Evolutionary conservation across 2,113 vertebrate species (phyloP), one percentile per base, ranked within the genome.

Genomic region (Brachyhypopomus gauderio): DNA sequence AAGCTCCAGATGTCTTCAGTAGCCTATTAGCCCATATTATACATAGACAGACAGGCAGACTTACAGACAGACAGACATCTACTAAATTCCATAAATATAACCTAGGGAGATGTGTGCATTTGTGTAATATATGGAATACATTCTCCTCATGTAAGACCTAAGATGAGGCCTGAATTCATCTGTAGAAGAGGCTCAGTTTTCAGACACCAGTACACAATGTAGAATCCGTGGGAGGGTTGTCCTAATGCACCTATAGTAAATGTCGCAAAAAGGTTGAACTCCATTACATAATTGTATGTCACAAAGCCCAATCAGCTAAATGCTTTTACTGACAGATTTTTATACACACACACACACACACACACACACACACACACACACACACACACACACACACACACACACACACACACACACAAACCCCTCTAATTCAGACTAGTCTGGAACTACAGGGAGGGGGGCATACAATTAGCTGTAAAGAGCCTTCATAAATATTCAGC

Each of bases 401-500:
- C 30, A 30, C 30, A 30, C 30, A 30, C 3, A 30, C 30, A 30
- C 30, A 66, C 16, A 66, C 27, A 66, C 9, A 55, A 55, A 55
- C 9, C 52, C 52, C 27, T 34, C 16, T 16, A 38, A 41, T 38
- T 7, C 36, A 70, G 34, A 8, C 34, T 34, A 41, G 36, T 20
- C 20, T 41, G 66, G 36, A 70, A 70, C n/a, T 41, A 38, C 34
- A 22, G 17, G 66, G 66, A 22, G 36, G 66, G 12, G 36, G 34
- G 36, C 34, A 38, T 12, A 8, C 66, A 34, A 70, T 70, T 70
- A 70, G 66, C 36, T 70, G 66, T 41, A 22, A 41, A 67, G 36
- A n/a, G 19, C 19, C 20, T 19, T 70, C n/a, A 70, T 70, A 25
- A 70, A 70, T 70, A 70, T 70, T 70, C 36, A 38, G 25, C 74